Evolutionary conservation across 2,113 vertebrate genomes (phyloP).

Genomic region (Otocyon megalotis): DNA sequence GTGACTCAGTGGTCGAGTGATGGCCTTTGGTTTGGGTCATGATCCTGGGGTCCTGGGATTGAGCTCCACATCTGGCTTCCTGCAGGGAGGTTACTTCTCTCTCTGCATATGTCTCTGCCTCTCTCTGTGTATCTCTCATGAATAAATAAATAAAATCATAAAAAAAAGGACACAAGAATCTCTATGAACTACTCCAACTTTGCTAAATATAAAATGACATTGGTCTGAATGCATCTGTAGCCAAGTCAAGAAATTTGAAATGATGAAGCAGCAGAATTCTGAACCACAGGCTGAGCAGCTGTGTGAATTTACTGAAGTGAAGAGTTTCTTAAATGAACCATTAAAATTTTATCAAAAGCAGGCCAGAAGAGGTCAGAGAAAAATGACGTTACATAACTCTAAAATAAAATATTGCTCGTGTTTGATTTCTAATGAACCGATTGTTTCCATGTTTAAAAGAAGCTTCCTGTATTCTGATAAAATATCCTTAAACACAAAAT

Average conservation of each 20-base stretch:
- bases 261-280: conserved; percentile 25
- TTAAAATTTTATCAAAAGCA: conserved; percentile 32
- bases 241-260: conserved; percentile 13
- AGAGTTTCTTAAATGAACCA: not conserved
- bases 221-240: not conserved
- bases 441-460: not conserved
- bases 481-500: not conserved
- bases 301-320: not conserved
- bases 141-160: no score
- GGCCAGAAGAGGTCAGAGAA: not conserved
- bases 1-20: no score
- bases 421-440: not conserved
- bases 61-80: no score
- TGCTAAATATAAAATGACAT: conserved; percentile 9
- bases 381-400: not conserved
- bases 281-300: not conserved
- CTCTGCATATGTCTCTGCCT: no score
- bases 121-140: no score
- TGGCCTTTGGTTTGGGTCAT: no score
- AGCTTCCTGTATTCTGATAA: not conserved
- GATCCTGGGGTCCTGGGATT: no score
- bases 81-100: no score
- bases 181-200: conserved; percentile 6
- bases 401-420: not conserved
- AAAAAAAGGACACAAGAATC: not conserved